Conservation (phyloP, 1,140 invertebrate genomes). For the Plectrocnemia conspersa region DNA sequence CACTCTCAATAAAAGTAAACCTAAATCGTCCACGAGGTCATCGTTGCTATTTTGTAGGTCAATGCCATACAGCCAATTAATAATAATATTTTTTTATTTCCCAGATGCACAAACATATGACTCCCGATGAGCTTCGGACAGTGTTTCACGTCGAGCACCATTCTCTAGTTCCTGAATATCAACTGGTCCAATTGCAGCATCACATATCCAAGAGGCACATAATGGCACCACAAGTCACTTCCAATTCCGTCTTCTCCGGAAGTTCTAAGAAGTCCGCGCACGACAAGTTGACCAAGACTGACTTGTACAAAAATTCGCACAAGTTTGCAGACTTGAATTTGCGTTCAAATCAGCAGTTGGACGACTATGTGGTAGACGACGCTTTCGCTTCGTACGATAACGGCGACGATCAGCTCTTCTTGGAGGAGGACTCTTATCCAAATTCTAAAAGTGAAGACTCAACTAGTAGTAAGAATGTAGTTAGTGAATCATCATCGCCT, state of each 20-base stretch:
- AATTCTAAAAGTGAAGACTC: conserved; percentile 30
- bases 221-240: conserved; percentile 35
- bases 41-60: background rate
- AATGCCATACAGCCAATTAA: background rate
- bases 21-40: background rate
- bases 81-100: conserved; percentile 39
- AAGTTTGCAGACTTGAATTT: conserved; percentile 23
- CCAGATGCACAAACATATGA: conserved; percentile 82
- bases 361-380: background rate
- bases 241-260: conserved; percentile 36
- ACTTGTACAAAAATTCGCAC: conserved; percentile 37
- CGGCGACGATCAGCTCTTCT: conserved; percentile 43
- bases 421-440: conserved; percentile 42
- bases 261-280: conserved; percentile 41
- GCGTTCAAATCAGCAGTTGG: conserved; percentile 4
- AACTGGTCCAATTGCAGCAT: conserved; percentile 53
- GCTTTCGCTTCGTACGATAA: conserved; percentile 38
- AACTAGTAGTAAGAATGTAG: background rate
- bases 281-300: conserved; percentile 41
- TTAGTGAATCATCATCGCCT: conserved; percentile 39
- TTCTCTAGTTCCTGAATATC: conserved; percentile 59
- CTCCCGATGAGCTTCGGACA: conserved; percentile 67
- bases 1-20: background rate
- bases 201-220: conserved; percentile 48
- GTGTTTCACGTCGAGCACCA: conserved; percentile 77